These are phyloP conservation scores for Acronicta psi DNA, from an alignment of 2,888 invertebrate genomes.

Conservation along the genomic window DNA sequence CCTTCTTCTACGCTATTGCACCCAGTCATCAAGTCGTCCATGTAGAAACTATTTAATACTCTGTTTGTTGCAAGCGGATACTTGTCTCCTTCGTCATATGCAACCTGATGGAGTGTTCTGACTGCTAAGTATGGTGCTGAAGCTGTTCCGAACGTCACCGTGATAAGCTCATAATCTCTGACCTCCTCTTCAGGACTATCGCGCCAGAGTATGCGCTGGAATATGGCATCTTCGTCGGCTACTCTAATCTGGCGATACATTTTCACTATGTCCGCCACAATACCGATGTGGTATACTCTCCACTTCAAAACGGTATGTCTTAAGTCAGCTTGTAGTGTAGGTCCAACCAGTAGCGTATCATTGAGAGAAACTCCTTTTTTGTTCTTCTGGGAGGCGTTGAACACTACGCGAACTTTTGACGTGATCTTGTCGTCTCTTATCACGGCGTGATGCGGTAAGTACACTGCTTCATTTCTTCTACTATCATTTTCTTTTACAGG, in stretches of 20 bases:
- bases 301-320: slow-evolving; percentile 10
- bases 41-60: slow-evolving; percentile 27
- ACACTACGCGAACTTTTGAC: slow-evolving; percentile 14
- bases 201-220: slow-evolving; percentile 13
- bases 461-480: slow-evolving; percentile 21
- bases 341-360: slow-evolving; percentile 11
- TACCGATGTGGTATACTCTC: neutral
- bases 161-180: slow-evolving; percentile 42
- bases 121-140: slow-evolving; percentile 60
- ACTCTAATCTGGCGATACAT: slow-evolving; percentile 17
- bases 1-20: slow-evolving; percentile 6
- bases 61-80: slow-evolving; percentile 49
- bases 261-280: slow-evolving; percentile 18
- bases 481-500: slow-evolving; percentile 1
- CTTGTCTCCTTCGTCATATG: slow-evolving; percentile 43
- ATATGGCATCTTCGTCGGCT: slow-evolving; percentile 5
- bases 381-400: slow-evolving; percentile 7
- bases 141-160: slow-evolving; percentile 59
- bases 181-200: slow-evolving; percentile 15
- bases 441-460: slow-evolving; percentile 60
- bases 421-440: slow-evolving; percentile 38
- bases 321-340: slow-evolving; percentile 12
- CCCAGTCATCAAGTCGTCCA: slow-evolving; percentile 17
- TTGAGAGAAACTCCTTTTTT: slow-evolving; percentile 11
- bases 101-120: slow-evolving; percentile 54